Conservation (phyloP, 2,113 vertebrate species). For the Cariama cristata region DNA sequence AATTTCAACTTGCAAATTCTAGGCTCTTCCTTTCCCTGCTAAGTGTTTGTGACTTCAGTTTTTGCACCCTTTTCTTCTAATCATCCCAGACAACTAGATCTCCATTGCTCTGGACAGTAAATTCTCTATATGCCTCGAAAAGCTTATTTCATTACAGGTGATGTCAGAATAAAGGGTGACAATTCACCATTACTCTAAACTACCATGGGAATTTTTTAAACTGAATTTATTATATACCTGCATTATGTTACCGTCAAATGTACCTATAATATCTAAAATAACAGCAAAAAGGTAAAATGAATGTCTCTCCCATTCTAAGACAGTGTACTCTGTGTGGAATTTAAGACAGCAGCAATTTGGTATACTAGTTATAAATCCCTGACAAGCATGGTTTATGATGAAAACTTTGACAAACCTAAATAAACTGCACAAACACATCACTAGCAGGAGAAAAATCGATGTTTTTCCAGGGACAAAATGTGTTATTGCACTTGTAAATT, state of each 20-base stretch:
- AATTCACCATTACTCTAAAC: neutral
- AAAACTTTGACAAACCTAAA: neutral
- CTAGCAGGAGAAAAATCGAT: neutral
- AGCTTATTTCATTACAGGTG: neutral
- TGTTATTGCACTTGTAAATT: neutral
- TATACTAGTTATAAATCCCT: neutral
- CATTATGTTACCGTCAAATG: neutral
- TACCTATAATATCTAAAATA: neutral
- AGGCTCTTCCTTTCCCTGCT: neutral
- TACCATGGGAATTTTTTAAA: neutral
- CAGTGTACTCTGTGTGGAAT: neutral
- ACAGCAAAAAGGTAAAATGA: neutral
- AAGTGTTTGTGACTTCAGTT: neutral
- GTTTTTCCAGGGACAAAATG: neutral
- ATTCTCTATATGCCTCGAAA: neutral
- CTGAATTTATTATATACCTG: neutral
- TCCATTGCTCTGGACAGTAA: neutral
- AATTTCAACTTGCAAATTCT: neutral
- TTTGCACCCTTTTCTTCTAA: neutral
- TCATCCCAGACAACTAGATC: neutral
- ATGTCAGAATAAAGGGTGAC: neutral
- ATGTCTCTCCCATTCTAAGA: neutral
- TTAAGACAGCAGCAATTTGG: neutral
- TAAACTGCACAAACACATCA: neutral
- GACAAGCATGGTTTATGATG: neutral